A percentile compares a stretch with the other conserved stretches of the same genome.
Evolutionary conservation across 1,140 invertebrate genomes (phyloP).

Genomic region (Eurosta solidaginis): DNA sequence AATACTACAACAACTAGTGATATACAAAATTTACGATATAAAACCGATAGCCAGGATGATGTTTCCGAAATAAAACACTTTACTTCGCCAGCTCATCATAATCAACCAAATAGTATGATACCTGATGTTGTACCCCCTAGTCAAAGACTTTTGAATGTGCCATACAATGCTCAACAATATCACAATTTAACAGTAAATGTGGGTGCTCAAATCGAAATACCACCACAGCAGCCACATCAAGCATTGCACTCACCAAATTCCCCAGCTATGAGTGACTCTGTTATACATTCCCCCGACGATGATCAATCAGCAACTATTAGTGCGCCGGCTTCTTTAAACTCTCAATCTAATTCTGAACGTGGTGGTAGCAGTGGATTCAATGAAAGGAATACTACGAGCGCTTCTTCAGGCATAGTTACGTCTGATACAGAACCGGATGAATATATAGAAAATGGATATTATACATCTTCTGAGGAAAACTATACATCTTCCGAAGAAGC

Average conservation of each 20-base stretch:
- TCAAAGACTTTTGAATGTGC: background rate
- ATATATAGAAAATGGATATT: conserved; percentile 16
- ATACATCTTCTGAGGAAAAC: background rate
- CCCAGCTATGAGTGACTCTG: conserved; percentile 1
- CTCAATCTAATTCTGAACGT: conserved; percentile 25
- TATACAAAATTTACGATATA: background rate
- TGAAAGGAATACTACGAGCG: conserved; percentile 46
- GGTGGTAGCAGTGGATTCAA: conserved; percentile 33
- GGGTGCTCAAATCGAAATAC: conserved; percentile 32
- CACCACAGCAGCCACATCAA: conserved; percentile 25
- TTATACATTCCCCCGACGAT: conserved; percentile 12
- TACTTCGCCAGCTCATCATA: conserved; percentile 34
- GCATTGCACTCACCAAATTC: too few relatives aligned
- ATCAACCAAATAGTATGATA: conserved; percentile 10
- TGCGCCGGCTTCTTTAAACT: background rate
- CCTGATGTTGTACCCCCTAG: conserved; percentile 13
- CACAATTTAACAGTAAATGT: conserved; percentile 32
- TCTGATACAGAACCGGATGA: conserved; percentile 38
- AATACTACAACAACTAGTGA: conserved; percentile 26
- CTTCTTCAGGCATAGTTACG: conserved; percentile 51
- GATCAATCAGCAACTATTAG: background rate
- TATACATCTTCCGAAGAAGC: background rate
- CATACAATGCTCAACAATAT: conserved; percentile 1
- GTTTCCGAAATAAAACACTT: conserved; percentile 29
- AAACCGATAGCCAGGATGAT: background rate